phyloP scores from a whole-genome alignment of 2,797 vertebrate species.

The Tokudaia tokunoshimensis region DNA sequence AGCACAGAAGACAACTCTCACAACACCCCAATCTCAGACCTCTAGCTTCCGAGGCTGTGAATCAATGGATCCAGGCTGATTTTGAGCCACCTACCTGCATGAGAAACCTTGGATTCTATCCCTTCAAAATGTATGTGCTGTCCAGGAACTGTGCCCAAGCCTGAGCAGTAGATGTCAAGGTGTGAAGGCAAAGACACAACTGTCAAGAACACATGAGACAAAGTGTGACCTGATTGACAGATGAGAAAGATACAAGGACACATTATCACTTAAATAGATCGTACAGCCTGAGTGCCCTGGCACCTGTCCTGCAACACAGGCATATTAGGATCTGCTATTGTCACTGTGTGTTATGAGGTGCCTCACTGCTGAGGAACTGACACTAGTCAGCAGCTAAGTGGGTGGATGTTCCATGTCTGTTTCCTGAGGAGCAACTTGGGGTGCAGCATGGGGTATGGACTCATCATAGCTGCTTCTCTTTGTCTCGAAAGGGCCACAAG shows the following conservation, averaged over 20 bases:
- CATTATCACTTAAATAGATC: no score
- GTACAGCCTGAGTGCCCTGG: neutral
- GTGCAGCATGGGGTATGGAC: neutral
- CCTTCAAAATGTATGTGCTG: neutral
- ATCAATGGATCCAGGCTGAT: rapidly evolving
- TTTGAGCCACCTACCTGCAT: rapidly evolving
- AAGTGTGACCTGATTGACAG: no score
- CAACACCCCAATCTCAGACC: neutral
- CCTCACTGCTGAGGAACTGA: neutral
- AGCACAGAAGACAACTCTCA: neutral
- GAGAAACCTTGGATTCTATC: neutral
- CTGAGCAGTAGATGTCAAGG: neutral
- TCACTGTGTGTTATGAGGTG: rapidly evolving
- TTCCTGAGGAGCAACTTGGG: neutral
- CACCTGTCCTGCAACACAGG: rapidly evolving
- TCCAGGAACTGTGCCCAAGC: neutral
- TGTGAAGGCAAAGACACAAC: neutral
- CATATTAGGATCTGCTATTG: neutral
- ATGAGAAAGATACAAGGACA: rapidly evolving
- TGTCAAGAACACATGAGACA: neutral
- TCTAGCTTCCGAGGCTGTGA: neutral
- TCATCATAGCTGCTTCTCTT: no score
- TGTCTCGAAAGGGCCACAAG: neutral
- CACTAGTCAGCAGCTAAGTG: neutral
- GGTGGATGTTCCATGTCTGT: neutral